Conservation (phyloP, 2,888 invertebrate genomes). For the Lycaena phlaeas region DNA sequence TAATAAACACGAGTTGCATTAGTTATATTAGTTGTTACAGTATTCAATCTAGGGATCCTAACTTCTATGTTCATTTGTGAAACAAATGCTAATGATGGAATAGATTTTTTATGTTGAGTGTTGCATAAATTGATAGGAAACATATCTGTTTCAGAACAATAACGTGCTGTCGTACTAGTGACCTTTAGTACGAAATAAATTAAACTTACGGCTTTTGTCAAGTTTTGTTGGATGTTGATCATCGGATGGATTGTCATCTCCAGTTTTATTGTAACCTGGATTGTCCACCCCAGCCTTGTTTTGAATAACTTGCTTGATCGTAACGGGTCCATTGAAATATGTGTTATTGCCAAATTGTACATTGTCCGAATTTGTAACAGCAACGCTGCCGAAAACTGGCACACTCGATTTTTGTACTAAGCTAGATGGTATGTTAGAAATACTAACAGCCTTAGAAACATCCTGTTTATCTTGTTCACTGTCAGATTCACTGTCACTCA, state of each 20-base stretch:
- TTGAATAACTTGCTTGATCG: conserved; percentile 81
- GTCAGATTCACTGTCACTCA: conserved; percentile 36
- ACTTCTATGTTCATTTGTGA: no score
- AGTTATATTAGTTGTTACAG: no score
- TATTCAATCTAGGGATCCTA: no score
- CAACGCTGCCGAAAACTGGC: conserved; percentile 71
- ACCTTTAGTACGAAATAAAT: no score
- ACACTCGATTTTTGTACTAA: conserved; percentile 29
- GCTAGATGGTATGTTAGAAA: conserved; percentile 29
- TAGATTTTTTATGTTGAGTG: no score
- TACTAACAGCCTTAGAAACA: conserved; percentile 24
- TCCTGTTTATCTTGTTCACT: conserved; percentile 21
- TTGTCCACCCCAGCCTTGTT: conserved; percentile 46
- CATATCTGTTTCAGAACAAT: no score
- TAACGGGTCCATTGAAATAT: conserved; percentile 84
- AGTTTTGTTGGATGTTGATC: conserved; percentile 5
- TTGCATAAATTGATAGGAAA: no score
- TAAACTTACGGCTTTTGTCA: conserved; percentile 14
- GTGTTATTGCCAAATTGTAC: conserved; percentile 85
- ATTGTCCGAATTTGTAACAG: conserved; percentile 78
- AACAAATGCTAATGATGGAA: no score
- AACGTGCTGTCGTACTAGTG: no score
- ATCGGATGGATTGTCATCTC: conserved; percentile 21
- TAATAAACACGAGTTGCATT: no score
- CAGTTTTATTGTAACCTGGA: conserved; percentile 31